Base-by-base conservation (phyloP, 92 coral and sea anemone species). In the Heliopora coerulea region DNA sequence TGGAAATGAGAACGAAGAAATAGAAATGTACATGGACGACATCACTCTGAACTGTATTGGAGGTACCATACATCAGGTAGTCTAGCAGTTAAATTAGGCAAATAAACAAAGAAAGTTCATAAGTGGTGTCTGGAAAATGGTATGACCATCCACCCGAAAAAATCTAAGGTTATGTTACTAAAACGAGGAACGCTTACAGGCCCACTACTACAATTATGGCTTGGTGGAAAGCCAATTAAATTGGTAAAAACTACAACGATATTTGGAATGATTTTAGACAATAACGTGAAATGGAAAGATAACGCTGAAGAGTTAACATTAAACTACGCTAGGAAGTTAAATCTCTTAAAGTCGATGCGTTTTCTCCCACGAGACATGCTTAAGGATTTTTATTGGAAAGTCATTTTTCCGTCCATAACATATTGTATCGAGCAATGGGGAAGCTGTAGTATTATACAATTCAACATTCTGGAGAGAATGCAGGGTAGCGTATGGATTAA, bases 1-100 rank as follows among this genome's bases (percentile, higher is more conserved):
- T 29, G 68, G 27, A n/a, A 26, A 5, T 19, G 37, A 25, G 2
- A 28, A 27, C 20, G 72, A 63, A 42, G 52, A 44, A 23, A 72
- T 80, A 31, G 46, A 80, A 27, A 72, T 80, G 74, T 80, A 73
- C 39, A 80, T 80, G 17, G 80, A 80, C 52, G 80, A 73, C 49
- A 73, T 80, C 12, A 80, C 72, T 21, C 24, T 80, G 18, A n/a
- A n/a, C n/a, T 73, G 72, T 57, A 41, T n/a, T 24, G 78, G 56
- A 24, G 68, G 26, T 10, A 26, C 46, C 15, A 62, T 37, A 19
- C 80, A n/a, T n/a, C 79, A 25, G 72, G 68, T 29, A 3, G 28
- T 37, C 6, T 37, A 25, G 67, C 75, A 3, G 31, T 39, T 19
- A 14, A 41, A 18, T 80, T 80, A 31, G 72, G 32, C 78, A 73